Evolutionary conservation across 2,888 invertebrate species (phyloP).

Genomic region (Troglohyphantes excavatus): DNA sequence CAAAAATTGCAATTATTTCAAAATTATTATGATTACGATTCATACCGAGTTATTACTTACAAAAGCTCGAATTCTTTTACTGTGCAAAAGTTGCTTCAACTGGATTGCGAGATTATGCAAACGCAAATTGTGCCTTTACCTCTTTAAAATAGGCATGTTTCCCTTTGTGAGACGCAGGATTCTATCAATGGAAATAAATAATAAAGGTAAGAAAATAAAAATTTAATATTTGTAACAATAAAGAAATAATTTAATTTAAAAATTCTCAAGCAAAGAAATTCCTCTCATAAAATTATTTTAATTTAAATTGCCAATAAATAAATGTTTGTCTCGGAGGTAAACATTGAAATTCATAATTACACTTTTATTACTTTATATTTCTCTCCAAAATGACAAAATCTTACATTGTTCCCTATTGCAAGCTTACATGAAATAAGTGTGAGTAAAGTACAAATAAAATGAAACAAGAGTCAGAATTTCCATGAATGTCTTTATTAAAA

Average conservation of each 20-base stretch:
- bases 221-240: background rate
- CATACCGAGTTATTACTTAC: too few relatives aligned
- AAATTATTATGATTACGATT: too few relatives aligned
- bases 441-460: conserved; percentile 16
- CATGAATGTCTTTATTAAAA: conserved; percentile 67
- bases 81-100: background rate
- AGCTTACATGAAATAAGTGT: background rate
- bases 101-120: background rate
- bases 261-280: conserved; percentile 45
- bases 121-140: background rate
- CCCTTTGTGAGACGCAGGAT: background rate
- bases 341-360: too few relatives aligned
- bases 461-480: conserved; percentile 25
- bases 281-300: conserved; percentile 70
- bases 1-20: too few relatives aligned
- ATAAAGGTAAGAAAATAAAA: background rate
- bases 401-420: too few relatives aligned
- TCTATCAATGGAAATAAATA: background rate
- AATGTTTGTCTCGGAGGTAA: too few relatives aligned
- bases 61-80: too few relatives aligned
- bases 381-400: too few relatives aligned
- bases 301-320: background rate
- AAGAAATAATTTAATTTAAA: background rate
- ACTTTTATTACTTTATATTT: too few relatives aligned
- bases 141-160: background rate